Evolutionary conservation across 2,888 invertebrate species (phyloP), one percentile per base, ranked within the genome.

Genomic region (Glaucopsyche alexis): DNA sequence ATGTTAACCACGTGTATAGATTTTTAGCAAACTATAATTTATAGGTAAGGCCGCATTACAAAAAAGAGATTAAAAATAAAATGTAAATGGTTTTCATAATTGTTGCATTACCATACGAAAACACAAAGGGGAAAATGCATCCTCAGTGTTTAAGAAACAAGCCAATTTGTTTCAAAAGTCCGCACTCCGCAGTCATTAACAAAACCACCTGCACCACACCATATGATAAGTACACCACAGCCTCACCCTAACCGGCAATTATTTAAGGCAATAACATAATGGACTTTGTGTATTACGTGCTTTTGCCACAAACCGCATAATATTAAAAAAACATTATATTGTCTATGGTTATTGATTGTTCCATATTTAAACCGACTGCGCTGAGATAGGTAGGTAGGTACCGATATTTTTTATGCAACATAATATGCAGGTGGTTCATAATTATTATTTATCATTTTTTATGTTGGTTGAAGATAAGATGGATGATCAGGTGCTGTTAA

Each of bases 191-290:
- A 69, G 49, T 29, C 67, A 67, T 67, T 67, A 67, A 67, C 19
- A 67, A 42, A 42, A 42, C 42, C 69, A 47, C 49, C 47, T 49
- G 69, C 49, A 47, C 69, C 45, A n/a, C 47, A 47, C 69, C 67
- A 67, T 67, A 45, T 29, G 67, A 67, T 67, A 67, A 47, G 19
- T 69, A 47, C 45, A 69, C 69, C 47, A 45, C 67, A 67, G 69
- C 49, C 14, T 45, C 16, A 69, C 19, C 16, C 45, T 40, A 47
- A 69, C 69, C 69, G 14, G 29, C 69, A 29, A 69, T 69, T 69
- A 69, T 47, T 69, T 49, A 69, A 69, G 13, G 69, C 14, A 47
- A 69, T 69, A 47, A 60, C 66, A 69, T 49, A 69, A 69, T 69
- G 69, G 14, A 29, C 49, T 42, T 69, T 47, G 69, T 47, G 60